Conservation (phyloP, 2,113 vertebrate genomes). For the Odobenus rosmarus region DNA sequence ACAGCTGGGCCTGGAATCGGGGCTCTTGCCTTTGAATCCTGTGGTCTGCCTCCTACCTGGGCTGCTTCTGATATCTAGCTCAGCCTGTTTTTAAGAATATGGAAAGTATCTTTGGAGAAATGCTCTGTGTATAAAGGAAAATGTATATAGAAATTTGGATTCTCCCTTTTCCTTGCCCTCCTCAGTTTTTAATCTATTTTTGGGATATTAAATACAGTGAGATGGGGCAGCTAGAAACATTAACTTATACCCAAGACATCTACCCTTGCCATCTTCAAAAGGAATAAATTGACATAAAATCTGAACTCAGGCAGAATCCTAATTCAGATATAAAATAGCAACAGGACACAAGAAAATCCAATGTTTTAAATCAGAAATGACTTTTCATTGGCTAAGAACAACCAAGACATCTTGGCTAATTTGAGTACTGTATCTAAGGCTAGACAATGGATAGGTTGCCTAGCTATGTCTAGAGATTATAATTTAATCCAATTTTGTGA, state of each 20-base stretch:
- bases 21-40: background rate
- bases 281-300: constrained; percentile 72
- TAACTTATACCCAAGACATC: constrained; percentile 15
- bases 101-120: background rate
- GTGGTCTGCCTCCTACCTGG: background rate
- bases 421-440: background rate
- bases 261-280: background rate
- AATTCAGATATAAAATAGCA: constrained; percentile 57
- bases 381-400: background rate
- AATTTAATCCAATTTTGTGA: background rate
- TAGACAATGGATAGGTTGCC: background rate
- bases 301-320: constrained; percentile 60
- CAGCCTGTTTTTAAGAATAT: background rate
- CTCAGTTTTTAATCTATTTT: constrained; percentile 16
- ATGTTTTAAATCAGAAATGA: background rate
- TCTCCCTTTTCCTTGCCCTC: background rate
- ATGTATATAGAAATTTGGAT: background rate
- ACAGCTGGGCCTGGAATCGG: background rate
- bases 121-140: background rate
- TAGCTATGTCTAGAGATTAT: background rate
- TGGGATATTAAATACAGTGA: constrained; percentile 25
- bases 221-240: background rate
- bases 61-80: background rate
- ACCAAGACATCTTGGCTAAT: background rate
- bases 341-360: constrained; percentile 59